phyloP scores from a whole-genome alignment of 2,797 vertebrate species.

The Synanceia verrucosa region DNA sequence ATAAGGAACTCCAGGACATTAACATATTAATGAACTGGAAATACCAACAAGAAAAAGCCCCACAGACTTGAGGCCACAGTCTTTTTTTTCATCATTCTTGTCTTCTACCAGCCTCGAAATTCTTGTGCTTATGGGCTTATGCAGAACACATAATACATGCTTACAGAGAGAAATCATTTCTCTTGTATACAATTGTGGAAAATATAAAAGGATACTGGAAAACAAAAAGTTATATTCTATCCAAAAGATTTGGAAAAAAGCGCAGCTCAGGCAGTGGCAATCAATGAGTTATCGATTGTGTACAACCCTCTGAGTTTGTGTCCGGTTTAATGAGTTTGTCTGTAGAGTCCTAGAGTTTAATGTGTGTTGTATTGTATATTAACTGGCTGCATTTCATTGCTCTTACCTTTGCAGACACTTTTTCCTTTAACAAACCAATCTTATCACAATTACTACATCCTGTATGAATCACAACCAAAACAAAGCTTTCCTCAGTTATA shows the following conservation, averaged over 20 bases:
- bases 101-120: not conserved
- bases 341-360: not conserved
- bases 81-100: slow-evolving; percentile 32
- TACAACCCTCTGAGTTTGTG: not conserved
- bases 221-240: not conserved
- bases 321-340: not conserved
- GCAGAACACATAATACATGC: slow-evolving; percentile 11
- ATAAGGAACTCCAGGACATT: slow-evolving; percentile 22
- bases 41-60: slow-evolving; percentile 37
- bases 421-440: not conserved
- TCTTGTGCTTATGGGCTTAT: slow-evolving; percentile 16
- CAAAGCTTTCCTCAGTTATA: not conserved
- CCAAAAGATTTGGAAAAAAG: not conserved
- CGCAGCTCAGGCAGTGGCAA: not conserved
- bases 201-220: not conserved
- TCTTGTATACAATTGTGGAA: not conserved
- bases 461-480: not conserved
- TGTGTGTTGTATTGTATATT: too few relatives aligned
- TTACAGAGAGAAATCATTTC: not conserved
- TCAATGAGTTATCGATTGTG: not conserved
- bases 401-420: too few relatives aligned
- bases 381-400: rapidly evolving
- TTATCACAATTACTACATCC: not conserved
- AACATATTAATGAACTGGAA: slow-evolving; percentile 50
- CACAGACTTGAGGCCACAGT: slow-evolving; percentile 14